phyloP scores from a whole-genome alignment of 2,888 invertebrate species.

The Nomada ruficornis region DNA sequence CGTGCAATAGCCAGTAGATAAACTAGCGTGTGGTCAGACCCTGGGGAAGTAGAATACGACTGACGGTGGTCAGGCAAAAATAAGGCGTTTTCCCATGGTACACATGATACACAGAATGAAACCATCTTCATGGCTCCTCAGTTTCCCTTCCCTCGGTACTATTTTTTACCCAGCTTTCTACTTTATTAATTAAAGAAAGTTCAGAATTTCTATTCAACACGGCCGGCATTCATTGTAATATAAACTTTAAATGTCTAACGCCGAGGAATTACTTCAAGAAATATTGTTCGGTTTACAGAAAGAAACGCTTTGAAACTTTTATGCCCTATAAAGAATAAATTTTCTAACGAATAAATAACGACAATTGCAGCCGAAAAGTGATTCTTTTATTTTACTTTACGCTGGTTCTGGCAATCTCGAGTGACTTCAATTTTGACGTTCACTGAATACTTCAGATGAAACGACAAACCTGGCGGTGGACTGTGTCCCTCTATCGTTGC shows the following conservation, averaged over 20 bases:
- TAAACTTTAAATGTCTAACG: no score
- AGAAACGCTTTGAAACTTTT: no score
- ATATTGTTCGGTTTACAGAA: no score
- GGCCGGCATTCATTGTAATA: no score
- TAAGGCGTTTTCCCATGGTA: neutral
- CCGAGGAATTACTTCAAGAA: no score
- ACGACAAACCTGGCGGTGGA: constrained; percentile 25
- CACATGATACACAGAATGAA: neutral
- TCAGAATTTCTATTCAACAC: no score
- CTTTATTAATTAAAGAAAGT: neutral
- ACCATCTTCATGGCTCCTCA: neutral
- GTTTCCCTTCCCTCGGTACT: neutral
- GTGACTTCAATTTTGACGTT: constrained; percentile 36
- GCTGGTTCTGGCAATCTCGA: constrained; percentile 11
- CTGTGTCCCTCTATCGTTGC: constrained; percentile 1
- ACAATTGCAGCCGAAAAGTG: no score
- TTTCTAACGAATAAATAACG: neutral
- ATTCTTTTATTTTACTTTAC: neutral
- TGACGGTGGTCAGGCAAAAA: neutral
- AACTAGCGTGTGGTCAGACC: neutral
- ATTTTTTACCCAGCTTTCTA: neutral
- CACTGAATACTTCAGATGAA: constrained; percentile 1
- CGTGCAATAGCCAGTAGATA: neutral
- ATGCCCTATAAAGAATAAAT: no score
- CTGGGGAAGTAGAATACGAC: constrained; percentile 8